A percentile compares a stretch with the other conserved stretches of the same genome.
Evolutionary conservation across 2,888 invertebrate species (phyloP).

Genomic region (Emmelina monodactyla): DNA sequence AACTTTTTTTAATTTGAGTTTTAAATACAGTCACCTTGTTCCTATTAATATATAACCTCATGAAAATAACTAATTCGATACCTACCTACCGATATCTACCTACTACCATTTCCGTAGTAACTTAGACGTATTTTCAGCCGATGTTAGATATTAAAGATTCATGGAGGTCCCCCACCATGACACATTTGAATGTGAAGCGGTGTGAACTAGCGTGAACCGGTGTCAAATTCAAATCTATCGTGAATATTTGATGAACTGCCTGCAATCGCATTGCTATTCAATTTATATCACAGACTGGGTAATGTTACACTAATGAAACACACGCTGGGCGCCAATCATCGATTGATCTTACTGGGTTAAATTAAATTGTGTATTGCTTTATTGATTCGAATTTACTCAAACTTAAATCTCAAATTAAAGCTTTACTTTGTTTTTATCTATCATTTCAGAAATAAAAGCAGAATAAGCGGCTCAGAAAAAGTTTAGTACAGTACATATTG

Average conservation of each 20-base stretch:
- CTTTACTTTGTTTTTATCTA: no score
- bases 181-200: constrained; percentile 10
- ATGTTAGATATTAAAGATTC: constrained; percentile 3
- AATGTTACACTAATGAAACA: background rate
- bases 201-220: constrained; percentile 7
- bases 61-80: no score
- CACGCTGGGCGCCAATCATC: background rate
- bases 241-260: constrained; percentile 16
- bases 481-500: no score
- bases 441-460: no score
- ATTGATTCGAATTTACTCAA: no score
- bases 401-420: background rate
- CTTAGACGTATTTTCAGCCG: constrained; percentile 3
- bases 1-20: no score
- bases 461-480: no score
- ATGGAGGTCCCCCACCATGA: constrained; percentile 2
- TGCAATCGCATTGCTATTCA: background rate
- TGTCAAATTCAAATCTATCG: constrained; percentile 13
- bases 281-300: background rate
- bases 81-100: no score
- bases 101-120: no score
- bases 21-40: no score
- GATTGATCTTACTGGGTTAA: background rate
- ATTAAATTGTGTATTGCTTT: no score
- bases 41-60: no score